These are phyloP conservation scores for Euzophera pinguis DNA, from an alignment of 2,888 invertebrate species.

Conservation along the genomic window DNA sequence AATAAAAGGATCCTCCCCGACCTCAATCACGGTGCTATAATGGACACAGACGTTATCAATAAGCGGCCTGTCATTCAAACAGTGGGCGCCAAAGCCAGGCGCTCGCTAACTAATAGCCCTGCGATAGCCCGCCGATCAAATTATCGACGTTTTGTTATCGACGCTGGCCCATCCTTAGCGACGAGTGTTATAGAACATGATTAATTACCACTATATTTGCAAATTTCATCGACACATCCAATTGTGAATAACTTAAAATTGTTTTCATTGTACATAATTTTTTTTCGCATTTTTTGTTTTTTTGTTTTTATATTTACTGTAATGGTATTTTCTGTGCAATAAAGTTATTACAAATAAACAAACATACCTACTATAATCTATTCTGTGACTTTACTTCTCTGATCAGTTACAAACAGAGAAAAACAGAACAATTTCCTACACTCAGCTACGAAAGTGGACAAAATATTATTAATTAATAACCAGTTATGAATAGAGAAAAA, in stretches of 20 bases:
- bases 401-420: no score
- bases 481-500: no score
- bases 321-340: no score
- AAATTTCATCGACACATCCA: constrained; percentile 16
- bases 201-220: constrained; percentile 45
- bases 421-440: no score
- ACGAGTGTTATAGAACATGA: constrained; percentile 35
- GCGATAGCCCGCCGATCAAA: constrained; percentile 31
- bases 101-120: constrained; percentile 37
- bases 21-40: constrained; percentile 18
- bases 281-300: no score
- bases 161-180: constrained; percentile 27
- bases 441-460: no score
- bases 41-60: constrained; percentile 32
- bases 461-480: no score
- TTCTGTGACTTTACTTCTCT: no score
- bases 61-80: constrained; percentile 26
- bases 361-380: no score
- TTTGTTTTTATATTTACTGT: no score
- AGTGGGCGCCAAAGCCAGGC: constrained; percentile 10
- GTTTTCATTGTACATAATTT: not conserved
- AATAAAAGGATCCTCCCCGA: constrained; percentile 10
- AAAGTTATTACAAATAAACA: no score
- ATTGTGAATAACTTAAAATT: not conserved
- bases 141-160: constrained; percentile 34